Base-by-base conservation (phyloP, 2,113 vertebrate genomes). In the Odontophorus gujanensis region DNA sequence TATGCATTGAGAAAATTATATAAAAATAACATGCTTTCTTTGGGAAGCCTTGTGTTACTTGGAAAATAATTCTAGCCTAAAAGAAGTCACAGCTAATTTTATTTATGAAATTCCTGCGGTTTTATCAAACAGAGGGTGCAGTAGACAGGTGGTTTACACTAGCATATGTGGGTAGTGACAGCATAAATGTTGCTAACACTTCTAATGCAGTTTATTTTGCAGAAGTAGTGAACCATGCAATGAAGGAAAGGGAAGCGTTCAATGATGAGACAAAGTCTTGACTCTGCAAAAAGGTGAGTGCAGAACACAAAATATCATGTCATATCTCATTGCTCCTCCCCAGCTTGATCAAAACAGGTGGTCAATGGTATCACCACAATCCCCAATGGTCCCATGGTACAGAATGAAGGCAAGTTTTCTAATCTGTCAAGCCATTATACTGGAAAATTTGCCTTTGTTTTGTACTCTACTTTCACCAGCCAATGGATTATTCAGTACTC, bases 321-420 rank as follows among this genome's bases (percentile, higher is more conserved):
- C 15, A 0, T 6, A 36, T 13, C 20, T 26, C 62, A 22, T 40
- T 34, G 28, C 3, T 7, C 57, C 51, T 57, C 8, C 19, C 43
- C 26, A 36, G 36, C 36, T 42, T 13, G 4, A 32, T 28, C 28
- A 61, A 34, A 25, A 1, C 57, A 53, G 55, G 32, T 11, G 9
- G 18, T 32, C 55, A 7, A 21, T 11, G 11, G 55, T 20, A n/a
- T n/a, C 55, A 32, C 18, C 16, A 7, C 7, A 58, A 58, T 19
- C 15, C 6, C 0, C 0, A 0, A 2, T 6, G 38, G 19, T 21
- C 26, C 25, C 47, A 53, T 17, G 26, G 15, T 24, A 40, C 40
- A 40, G 12, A 40, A 40, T 40, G 40, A 40, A 40, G 40, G 40
- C 40, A 40, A 40, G 12, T 40, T 63, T 68, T 22, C n/a, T 21